These are phyloP conservation scores for Gavia stellata DNA, from an alignment of 2,113 vertebrate genomes.

Conservation along the genomic window DNA sequence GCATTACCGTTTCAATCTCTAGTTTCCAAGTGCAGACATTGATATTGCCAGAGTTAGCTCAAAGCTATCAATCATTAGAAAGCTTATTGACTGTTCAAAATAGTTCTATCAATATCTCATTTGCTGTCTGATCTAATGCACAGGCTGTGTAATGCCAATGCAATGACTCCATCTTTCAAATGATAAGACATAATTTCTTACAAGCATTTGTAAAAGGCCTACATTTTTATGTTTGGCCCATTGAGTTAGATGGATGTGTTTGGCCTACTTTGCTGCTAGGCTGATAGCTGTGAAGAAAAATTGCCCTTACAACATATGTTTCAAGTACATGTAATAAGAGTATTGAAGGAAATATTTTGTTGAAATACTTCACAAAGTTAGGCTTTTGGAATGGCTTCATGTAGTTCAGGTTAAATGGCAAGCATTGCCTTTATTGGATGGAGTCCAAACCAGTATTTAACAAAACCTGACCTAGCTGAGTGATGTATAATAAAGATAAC, in stretches of 20 bases:
- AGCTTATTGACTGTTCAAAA: slow-evolving; percentile 74
- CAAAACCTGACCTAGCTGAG: background rate
- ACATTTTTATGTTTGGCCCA: slow-evolving; percentile 9
- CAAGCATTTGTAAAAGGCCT: slow-evolving; percentile 20
- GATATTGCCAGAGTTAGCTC: slow-evolving; percentile 62
- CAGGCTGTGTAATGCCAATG: slow-evolving; percentile 42
- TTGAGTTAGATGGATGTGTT: background rate
- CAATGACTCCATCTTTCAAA: slow-evolving; percentile 53
- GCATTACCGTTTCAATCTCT: slow-evolving; percentile 58
- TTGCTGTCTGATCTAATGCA: slow-evolving; percentile 75
- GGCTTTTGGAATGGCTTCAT: background rate
- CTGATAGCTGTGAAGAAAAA: background rate
- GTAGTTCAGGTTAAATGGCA: background rate
- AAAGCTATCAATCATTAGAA: slow-evolving; percentile 75
- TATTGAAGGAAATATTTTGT: background rate
- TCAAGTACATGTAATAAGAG: background rate
- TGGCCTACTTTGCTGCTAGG: background rate
- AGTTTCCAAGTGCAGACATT: slow-evolving; percentile 55
- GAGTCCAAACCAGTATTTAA: background rate
- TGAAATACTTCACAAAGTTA: background rate
- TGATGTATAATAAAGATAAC: background rate
- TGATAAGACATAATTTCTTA: slow-evolving; percentile 53
- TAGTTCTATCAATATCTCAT: slow-evolving; percentile 82
- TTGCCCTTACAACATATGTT: background rate
- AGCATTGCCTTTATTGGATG: background rate